These are phyloP conservation scores for Teleogryllus oceanicus DNA, from an alignment of 2,888 invertebrate genomes.

Conservation along the genomic window DNA sequence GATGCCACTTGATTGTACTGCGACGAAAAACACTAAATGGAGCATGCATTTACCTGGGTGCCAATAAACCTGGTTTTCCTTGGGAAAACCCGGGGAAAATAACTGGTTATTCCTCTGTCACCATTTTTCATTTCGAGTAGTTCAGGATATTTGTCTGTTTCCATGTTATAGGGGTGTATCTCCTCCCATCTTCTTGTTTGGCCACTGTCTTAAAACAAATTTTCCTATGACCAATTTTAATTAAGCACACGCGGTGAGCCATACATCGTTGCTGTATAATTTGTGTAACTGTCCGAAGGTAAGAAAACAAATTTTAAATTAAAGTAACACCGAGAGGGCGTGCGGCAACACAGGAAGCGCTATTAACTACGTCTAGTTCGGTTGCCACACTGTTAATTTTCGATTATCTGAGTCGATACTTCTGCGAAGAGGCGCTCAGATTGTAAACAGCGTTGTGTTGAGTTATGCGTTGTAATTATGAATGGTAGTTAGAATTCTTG, in stretches of 20 bases:
- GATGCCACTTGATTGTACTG: too few relatives aligned
- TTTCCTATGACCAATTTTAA: slow-evolving; percentile 4
- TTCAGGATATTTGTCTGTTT: not conserved
- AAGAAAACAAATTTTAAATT: slow-evolving; percentile 18
- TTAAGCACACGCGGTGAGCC: slow-evolving; percentile 1
- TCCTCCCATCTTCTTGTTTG: slow-evolving; percentile 10
- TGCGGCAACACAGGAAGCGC: slow-evolving; percentile 1
- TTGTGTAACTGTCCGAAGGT: slow-evolving; percentile 9
- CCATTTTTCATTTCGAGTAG: not conserved
- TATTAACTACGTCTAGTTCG: slow-evolving; percentile 11
- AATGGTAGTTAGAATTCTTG: not conserved
- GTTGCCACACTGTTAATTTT: slow-evolving; percentile 18
- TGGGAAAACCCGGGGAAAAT: too few relatives aligned
- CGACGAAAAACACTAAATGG: too few relatives aligned
- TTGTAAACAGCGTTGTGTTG: not conserved
- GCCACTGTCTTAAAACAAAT: not conserved
- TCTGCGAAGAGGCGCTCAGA: not conserved
- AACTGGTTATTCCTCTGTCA: slow-evolving; percentile 3
- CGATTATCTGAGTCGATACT: slow-evolving; percentile 18
- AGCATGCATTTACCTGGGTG: too few relatives aligned
- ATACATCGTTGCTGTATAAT: not conserved
- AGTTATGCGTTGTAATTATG: slow-evolving; percentile 18
- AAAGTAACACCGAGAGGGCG: slow-evolving; percentile 10
- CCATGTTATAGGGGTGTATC: slow-evolving; percentile 5
- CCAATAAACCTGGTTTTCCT: too few relatives aligned